Percentiles rank a stretch among this genome's conserved stretches.
phyloP scores from a whole-genome alignment of 2,113 vertebrate genomes.

The Cinclus mexicanus region DNA sequence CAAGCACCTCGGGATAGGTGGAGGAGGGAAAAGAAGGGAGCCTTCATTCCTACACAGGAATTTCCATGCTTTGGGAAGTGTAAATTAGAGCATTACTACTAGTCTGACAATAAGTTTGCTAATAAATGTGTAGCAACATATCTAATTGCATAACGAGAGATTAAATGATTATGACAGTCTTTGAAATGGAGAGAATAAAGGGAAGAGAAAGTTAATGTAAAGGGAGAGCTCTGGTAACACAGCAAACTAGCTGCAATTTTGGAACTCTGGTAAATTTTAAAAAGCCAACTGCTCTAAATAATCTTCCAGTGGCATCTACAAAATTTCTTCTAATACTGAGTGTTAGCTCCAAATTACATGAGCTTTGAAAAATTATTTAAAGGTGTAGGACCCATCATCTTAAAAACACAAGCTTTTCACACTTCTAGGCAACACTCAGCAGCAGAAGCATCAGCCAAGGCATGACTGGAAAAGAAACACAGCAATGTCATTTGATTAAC shows the following conservation, averaged over 20 bases:
- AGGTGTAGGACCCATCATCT: background rate
- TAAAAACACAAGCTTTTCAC: background rate
- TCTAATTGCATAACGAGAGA: conserved; percentile 19
- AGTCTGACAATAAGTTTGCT: conserved; percentile 49
- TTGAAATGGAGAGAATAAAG: conserved; percentile 10
- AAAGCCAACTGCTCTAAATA: background rate
- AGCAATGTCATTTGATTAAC: background rate
- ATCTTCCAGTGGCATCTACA: background rate
- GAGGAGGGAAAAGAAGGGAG: conserved; percentile 43
- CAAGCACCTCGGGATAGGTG: background rate
- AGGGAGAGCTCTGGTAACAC: background rate
- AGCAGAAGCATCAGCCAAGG: background rate
- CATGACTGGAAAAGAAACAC: background rate
- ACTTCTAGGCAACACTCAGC: background rate
- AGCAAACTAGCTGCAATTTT: background rate
- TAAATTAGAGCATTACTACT: conserved; percentile 58
- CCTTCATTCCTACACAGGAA: conserved; percentile 14
- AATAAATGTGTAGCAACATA: conserved; percentile 57
- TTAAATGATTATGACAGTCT: background rate
- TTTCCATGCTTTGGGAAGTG: conserved; percentile 61
- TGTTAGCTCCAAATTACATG: background rate
- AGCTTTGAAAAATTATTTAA: background rate
- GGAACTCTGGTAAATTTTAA: background rate
- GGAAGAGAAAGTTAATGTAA: background rate
- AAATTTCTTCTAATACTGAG: background rate